phyloP scores from a whole-genome alignment of 2,888 invertebrate species.

The Habroteleia sp. region DNA sequence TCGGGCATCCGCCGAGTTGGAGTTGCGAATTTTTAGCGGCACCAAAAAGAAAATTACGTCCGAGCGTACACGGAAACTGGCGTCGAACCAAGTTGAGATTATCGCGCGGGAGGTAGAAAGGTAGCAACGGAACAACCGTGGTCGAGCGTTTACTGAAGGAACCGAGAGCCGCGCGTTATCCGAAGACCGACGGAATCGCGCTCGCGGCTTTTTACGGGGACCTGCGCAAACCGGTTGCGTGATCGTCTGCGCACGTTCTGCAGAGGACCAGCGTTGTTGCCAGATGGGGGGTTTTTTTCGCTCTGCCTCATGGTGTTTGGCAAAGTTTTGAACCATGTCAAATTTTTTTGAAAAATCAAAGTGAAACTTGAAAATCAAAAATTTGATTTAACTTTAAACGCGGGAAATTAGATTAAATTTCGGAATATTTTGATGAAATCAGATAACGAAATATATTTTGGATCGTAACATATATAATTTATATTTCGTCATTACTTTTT shows the following conservation, averaged over 20 bases:
- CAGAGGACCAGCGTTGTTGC: constrained; percentile 56
- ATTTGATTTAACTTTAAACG: too few relatives aligned
- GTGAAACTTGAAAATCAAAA: too few relatives aligned
- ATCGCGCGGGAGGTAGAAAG: constrained; percentile 32
- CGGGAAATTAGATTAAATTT: too few relatives aligned
- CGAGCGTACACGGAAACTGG: constrained; percentile 27
- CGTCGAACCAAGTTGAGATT: constrained; percentile 37
- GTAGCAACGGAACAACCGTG: constrained; percentile 53
- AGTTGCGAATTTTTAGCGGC: constrained; percentile 1
- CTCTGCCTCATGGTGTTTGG: constrained; percentile 18
- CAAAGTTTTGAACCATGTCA: too few relatives aligned
- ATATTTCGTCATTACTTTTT: too few relatives aligned
- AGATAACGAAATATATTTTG: too few relatives aligned
- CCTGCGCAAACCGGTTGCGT: constrained; percentile 74
- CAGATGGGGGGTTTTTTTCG: constrained; percentile 46
- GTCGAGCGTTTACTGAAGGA: constrained; percentile 57
- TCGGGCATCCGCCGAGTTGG: background rate
- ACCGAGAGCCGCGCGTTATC: constrained; percentile 69
- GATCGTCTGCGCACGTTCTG: constrained; percentile 58
- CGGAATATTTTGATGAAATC: too few relatives aligned
- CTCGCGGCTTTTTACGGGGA: constrained; percentile 75
- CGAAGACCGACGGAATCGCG: constrained; percentile 74
- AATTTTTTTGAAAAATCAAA: too few relatives aligned
- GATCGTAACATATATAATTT: too few relatives aligned
- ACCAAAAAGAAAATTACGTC: constrained; percentile 14